phyloP scores from a whole-genome alignment of 2,113 vertebrate species.

The Monopterus albus region DNA sequence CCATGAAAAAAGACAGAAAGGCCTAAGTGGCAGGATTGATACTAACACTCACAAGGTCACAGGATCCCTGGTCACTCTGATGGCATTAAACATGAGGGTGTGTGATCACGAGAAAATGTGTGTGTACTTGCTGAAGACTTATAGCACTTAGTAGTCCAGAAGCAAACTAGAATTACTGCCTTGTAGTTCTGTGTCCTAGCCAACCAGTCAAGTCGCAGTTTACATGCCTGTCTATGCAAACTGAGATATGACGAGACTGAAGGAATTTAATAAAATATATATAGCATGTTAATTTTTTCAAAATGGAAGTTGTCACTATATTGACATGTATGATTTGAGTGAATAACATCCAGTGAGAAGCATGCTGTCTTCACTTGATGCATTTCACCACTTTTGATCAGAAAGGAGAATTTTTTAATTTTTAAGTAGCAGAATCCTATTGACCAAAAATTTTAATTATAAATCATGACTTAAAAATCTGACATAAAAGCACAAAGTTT shows the following conservation, averaged over 20 bases:
- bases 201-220: too few species aligned
- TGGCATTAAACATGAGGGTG: conserved; percentile 19
- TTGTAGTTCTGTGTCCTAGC: too few species aligned
- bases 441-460: too few species aligned
- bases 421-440: not conserved
- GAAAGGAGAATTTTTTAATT: not conserved
- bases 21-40: conserved; percentile 62
- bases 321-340: too few species aligned
- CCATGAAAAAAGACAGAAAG: conserved; percentile 72
- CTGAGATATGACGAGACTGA: too few species aligned
- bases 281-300: too few species aligned
- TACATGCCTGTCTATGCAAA: too few species aligned
- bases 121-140: conserved; percentile 13
- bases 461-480: too few species aligned
- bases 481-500: not conserved
- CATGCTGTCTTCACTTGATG: too few species aligned
- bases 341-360: too few species aligned
- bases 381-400: not conserved
- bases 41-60: conserved; percentile 67
- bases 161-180: not conserved
- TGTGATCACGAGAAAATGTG: not conserved
- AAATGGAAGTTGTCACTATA: too few species aligned
- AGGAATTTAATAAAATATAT: too few species aligned
- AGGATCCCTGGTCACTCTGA: conserved; percentile 61
- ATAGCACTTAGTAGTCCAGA: conserved; percentile 3